A percentile compares a stretch with the other conserved stretches of the same genome.
These are phyloP conservation scores for Sapayoa aenigma DNA, from an alignment of 2,113 vertebrate genomes.

Conservation along the genomic window DNA sequence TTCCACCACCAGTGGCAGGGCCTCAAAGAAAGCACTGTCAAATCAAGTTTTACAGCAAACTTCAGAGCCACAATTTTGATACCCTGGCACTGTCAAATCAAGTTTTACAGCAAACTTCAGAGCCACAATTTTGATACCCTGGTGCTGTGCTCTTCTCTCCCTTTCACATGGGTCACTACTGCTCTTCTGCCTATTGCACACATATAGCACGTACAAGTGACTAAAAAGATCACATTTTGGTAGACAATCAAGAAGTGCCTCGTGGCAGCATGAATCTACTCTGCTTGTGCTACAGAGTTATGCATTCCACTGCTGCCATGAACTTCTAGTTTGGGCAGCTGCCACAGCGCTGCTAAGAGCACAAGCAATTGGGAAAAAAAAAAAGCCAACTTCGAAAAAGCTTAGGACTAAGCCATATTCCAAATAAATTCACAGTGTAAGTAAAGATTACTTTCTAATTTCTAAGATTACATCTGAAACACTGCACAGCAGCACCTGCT, in stretches of 20 bases:
- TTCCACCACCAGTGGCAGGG: background rate
- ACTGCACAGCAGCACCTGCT: background rate
- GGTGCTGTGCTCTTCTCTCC: background rate
- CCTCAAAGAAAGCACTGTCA: background rate
- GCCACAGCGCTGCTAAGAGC: background rate
- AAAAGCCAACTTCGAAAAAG: background rate
- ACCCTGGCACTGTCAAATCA: background rate
- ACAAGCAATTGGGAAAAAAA: background rate
- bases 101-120: background rate
- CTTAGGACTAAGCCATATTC: background rate
- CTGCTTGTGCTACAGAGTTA: background rate
- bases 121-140: background rate
- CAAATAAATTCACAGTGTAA: background rate
- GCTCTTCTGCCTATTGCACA: background rate
- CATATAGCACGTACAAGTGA: background rate
- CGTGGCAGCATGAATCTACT: background rate
- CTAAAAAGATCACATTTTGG: background rate
- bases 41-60: background rate
- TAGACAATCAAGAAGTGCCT: background rate
- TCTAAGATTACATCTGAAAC: background rate
- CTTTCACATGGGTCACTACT: background rate
- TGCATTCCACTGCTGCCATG: background rate
- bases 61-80: background rate
- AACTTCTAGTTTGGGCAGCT: background rate
- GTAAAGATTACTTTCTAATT: background rate